Evolutionary conservation across 1,140 invertebrate species (phyloP).

Genomic region (Berghia stephanieae): DNA sequence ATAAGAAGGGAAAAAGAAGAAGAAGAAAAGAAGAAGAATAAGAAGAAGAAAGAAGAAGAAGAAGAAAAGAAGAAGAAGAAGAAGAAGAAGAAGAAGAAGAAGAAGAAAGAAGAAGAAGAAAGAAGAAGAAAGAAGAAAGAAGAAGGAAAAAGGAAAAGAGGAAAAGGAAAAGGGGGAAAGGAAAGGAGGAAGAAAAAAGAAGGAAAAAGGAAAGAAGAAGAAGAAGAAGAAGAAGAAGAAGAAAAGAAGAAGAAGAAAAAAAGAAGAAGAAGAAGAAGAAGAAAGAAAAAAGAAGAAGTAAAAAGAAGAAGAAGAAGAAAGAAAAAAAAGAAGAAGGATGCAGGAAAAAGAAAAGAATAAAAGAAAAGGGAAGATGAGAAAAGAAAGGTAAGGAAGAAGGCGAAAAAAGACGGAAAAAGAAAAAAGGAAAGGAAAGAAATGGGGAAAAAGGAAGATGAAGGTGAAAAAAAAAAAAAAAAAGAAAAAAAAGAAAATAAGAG

Average conservation of each 20-base stretch:
- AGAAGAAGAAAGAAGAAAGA: background rate
- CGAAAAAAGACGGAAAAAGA: background rate
- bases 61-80: background rate
- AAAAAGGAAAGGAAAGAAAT: background rate
- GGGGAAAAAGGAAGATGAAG: too few relatives aligned
- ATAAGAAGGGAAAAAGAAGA: background rate
- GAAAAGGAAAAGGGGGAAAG: background rate
- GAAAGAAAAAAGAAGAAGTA: background rate
- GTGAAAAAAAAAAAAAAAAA: too few relatives aligned
- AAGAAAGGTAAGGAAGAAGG: background rate
- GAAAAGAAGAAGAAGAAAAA: background rate
- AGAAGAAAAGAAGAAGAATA: background rate
- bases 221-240: background rate
- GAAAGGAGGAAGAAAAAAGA: background rate
- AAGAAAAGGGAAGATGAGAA: constrained; percentile 1
- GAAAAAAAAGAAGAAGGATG: background rate
- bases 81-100: background rate
- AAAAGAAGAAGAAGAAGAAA: background rate
- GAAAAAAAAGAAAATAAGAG: too few relatives aligned
- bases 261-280: background rate
- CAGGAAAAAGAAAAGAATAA: background rate
- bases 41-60: background rate
- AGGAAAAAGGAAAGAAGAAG: background rate
- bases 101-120: background rate
- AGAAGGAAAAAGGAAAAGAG: background rate